phyloP scores from a whole-genome alignment of 2,113 vertebrate species.

The Tragelaphus scriptus region DNA sequence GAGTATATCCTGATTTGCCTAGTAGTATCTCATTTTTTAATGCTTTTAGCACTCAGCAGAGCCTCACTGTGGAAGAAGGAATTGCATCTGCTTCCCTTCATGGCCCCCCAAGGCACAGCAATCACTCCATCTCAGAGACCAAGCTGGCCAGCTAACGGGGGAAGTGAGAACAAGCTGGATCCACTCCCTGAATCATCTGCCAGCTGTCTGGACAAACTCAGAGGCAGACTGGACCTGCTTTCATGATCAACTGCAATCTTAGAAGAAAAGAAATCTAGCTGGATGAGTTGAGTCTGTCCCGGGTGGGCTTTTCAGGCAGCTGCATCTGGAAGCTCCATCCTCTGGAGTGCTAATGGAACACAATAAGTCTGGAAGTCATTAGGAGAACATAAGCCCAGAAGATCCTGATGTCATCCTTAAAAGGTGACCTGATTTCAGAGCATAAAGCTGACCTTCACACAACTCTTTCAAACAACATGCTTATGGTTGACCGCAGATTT shows the following conservation, averaged over 20 bases:
- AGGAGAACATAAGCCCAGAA: background rate
- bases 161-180: background rate
- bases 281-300: background rate
- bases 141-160: background rate
- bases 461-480: background rate
- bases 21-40: background rate
- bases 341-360: background rate
- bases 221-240: background rate
- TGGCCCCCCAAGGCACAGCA: background rate
- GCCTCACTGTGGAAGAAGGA: background rate
- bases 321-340: background rate
- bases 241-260: background rate
- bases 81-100: background rate
- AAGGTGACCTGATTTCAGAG: background rate
- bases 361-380: background rate
- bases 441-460: background rate
- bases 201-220: background rate
- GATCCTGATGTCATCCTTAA: constrained; percentile 14
- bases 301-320: background rate
- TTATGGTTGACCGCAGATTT: background rate
- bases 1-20: background rate
- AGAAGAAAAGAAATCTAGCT: background rate
- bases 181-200: background rate
- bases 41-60: background rate
- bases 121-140: background rate